Conservation (phyloP, 1,140 invertebrate genomes). For the Oncopodura yosiiana region DNA sequence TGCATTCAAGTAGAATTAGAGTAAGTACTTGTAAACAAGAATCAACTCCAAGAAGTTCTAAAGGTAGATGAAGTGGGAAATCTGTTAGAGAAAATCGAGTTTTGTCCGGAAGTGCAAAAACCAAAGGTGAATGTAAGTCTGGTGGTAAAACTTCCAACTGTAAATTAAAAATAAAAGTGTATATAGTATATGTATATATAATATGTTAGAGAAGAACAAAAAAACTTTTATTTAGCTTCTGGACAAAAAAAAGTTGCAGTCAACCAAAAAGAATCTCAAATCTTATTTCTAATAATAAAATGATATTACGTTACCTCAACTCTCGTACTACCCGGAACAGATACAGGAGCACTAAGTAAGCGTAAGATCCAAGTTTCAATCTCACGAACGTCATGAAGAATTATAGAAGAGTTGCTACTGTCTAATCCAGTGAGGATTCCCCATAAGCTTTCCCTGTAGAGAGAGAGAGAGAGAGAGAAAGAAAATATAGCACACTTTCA, state of each 20-base stretch:
- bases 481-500: too few relatives aligned
- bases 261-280: neutral
- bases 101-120: constrained; percentile 95
- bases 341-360: constrained; percentile 89
- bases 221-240: neutral
- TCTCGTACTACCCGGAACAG: constrained; percentile 90
- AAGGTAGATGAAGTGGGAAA: constrained; percentile 93
- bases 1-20: constrained; percentile 92
- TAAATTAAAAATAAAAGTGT: constrained; percentile 35
- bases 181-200: neutral
- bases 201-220: neutral
- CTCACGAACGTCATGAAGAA: constrained; percentile 90
- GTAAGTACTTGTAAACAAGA: constrained; percentile 92
- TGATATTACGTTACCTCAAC: constrained; percentile 56
- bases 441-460: constrained; percentile 81
- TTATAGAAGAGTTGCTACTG: constrained; percentile 63
- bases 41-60: constrained; percentile 94
- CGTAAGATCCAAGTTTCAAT: constrained; percentile 98
- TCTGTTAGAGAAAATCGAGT: constrained; percentile 91
- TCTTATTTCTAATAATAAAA: neutral
- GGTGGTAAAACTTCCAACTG: constrained; percentile 79
- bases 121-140: constrained; percentile 72
- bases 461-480: constrained; percentile 16
- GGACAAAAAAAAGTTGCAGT: neutral
- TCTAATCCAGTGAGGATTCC: constrained; percentile 69